Conservation (phyloP, 1,140 invertebrate genomes). For the Meloidogyne chitwoodi region DNA sequence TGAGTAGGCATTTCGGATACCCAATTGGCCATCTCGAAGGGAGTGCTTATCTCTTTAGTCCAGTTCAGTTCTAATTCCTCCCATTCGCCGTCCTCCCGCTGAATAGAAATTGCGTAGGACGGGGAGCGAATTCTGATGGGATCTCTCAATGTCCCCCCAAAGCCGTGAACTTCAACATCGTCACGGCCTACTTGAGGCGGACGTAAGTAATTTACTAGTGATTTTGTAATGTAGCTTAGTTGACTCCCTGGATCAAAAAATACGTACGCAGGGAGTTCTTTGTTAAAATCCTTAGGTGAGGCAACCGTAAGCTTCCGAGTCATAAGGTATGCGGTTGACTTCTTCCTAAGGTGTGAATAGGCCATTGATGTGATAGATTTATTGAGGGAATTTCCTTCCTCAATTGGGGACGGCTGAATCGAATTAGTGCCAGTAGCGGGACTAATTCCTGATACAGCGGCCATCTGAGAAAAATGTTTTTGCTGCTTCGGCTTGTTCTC, state of each 20-base stretch:
- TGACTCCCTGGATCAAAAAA: constrained; percentile 1
- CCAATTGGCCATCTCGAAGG: too few species aligned
- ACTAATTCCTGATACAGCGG: too few species aligned
- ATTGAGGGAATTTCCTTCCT: too few species aligned
- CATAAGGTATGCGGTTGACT: neutral
- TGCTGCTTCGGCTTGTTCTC: too few species aligned
- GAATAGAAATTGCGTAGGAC: neutral
- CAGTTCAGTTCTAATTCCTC: neutral
- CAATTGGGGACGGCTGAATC: neutral
- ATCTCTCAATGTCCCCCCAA: neutral
- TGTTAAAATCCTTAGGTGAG: too few species aligned
- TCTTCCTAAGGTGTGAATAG: neutral
- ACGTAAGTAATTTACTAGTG: neutral
- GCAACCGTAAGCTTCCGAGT: neutral
- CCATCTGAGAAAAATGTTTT: too few species aligned
- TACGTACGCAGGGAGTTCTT: too few species aligned
- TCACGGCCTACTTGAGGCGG: neutral
- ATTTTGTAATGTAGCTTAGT: neutral
- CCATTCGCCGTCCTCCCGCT: neutral
- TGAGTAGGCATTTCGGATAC: neutral
- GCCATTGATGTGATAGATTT: neutral
- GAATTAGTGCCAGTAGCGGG: neutral
- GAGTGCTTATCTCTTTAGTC: too few species aligned
- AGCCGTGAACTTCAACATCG: neutral
- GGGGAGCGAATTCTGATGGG: neutral